Base-by-base conservation (phyloP, 2,113 vertebrate species). In the Raphicerus campestris region DNA sequence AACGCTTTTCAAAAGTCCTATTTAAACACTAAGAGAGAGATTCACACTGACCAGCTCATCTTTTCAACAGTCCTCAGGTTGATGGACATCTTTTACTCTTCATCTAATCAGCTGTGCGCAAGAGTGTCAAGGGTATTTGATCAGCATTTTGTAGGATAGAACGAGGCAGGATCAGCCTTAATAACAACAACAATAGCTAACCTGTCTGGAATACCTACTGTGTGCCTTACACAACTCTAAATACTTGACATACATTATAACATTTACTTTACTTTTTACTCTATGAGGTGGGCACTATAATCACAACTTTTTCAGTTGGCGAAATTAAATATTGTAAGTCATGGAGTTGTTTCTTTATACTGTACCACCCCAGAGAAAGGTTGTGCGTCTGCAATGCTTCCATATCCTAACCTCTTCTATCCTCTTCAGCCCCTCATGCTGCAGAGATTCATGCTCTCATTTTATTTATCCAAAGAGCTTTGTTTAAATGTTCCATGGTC, bases 321-420 rank as follows among this genome's bases (percentile, higher is more conserved):
- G 51, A 75, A 47, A 90, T n/a, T 35, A 39, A 75, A 35, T n/a
- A 28, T 6, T 2, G 16, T 45, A 45, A 55, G 1, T 28, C 58
- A 2, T 1, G 16, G 10, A 32, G 3, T 22, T 42, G 1, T 28
- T 51, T 28, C 7, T 73, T 32, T 32, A 4, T 16, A 26, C 19
- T 22, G 13, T 3, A 17, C 2, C 20, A 5, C 1, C 45, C n/a
- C 2, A 4, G 66, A 22, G 75, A n/a, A 63, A 26, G 24, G 8
- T 2, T 16, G 32, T 53, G 24, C 2, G 1, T 39, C 4, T 35
- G 7, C 39, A 24, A 1, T 0, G 7, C 20, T 63, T 73, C 89
- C 14, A 1, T 49, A 45, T 51, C 51, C n/a, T 45, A 17, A 39
- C 30, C 32, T 19, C 22, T 14, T 60, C 49, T 77, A 30, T 58